Evolutionary conservation across 35 echinoderm and acorn worm species (phyloP).

Genomic region (Apostichopus japonicus): DNA sequence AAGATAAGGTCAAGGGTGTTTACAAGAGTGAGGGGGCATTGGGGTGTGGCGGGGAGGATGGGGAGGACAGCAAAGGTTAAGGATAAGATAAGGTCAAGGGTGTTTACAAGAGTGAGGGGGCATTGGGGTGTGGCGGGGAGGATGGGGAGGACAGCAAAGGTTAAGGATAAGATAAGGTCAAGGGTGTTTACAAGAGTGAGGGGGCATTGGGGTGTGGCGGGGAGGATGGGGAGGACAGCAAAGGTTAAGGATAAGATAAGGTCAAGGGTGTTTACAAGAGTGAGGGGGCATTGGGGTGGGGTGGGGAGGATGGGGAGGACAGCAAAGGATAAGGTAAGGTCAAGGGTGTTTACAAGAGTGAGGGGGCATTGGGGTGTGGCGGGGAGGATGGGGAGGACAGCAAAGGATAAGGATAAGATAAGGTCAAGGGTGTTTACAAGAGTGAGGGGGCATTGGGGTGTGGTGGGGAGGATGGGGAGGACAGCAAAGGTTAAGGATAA

Average conservation of each 20-base stretch:
- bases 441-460: too few species aligned
- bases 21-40: too few species aligned
- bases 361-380: too few species aligned
- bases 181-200: background rate
- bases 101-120: background rate
- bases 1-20: background rate
- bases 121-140: too few species aligned
- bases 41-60: too few species aligned
- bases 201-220: too few species aligned
- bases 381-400: too few species aligned
- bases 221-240: too few species aligned
- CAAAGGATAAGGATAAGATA: too few species aligned
- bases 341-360: background rate
- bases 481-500: constrained; percentile 72
- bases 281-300: too few species aligned
- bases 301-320: background rate
- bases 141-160: constrained; percentile 57
- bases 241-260: background rate
- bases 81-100: background rate
- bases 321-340: constrained; percentile 44
- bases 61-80: too few species aligned
- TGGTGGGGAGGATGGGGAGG: background rate
- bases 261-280: background rate
- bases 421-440: background rate
- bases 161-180: constrained; percentile 38